Conservation (phyloP, 2,113 vertebrate genomes). For the Crotalus tigris region DNA sequence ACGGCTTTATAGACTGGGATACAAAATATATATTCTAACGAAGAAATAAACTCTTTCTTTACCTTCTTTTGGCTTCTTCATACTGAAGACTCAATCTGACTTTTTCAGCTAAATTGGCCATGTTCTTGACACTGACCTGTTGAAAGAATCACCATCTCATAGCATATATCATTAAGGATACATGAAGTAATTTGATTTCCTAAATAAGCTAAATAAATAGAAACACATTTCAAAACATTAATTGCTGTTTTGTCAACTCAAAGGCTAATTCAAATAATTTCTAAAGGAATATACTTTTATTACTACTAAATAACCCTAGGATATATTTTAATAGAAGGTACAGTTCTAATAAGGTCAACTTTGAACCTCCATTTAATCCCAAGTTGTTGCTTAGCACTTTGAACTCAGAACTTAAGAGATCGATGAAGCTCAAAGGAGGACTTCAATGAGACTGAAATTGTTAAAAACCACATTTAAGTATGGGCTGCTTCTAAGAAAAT, state of each 20-base stretch:
- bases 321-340: background rate
- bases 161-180: slow-evolving; percentile 16
- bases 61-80: slow-evolving; percentile 84
- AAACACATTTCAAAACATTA: background rate
- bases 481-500: slow-evolving; percentile 32
- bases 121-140: slow-evolving; percentile 71
- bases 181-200: background rate
- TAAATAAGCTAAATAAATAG: background rate
- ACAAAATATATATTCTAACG: background rate
- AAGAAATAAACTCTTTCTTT: slow-evolving; percentile 7
- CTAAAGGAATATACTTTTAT: background rate
- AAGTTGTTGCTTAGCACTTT: slow-evolving; percentile 32
- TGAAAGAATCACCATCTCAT: slow-evolving; percentile 5
- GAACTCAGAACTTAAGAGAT: slow-evolving; percentile 26
- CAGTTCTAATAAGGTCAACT: slow-evolving; percentile 32
- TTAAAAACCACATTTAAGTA: slow-evolving; percentile 12
- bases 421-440: slow-evolving; percentile 23
- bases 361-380: background rate
- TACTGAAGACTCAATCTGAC: slow-evolving; percentile 82
- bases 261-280: background rate
- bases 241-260: background rate
- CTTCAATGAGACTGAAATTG: slow-evolving; percentile 12
- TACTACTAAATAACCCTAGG: background rate
- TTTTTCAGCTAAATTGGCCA: slow-evolving; percentile 80
- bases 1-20: background rate